These are phyloP conservation scores for Synodontis membranacea DNA, from an alignment of 2,113 vertebrate species.

Conservation along the genomic window DNA sequence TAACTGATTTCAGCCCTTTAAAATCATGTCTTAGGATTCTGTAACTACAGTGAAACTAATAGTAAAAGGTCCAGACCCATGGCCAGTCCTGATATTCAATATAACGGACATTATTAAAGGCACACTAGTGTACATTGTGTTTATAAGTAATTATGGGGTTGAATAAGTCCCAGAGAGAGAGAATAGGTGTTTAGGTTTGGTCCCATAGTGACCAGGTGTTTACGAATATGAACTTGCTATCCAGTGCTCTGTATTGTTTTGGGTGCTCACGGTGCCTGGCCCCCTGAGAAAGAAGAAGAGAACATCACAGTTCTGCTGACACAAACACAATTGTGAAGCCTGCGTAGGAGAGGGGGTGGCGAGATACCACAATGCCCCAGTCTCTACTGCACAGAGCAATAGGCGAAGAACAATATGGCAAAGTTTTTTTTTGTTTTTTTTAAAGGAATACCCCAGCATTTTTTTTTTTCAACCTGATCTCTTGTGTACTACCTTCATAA, in stretches of 20 bases:
- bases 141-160: slow-evolving; percentile 36
- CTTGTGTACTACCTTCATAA: neutral
- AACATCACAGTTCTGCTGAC: slow-evolving; percentile 13
- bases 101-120: neutral
- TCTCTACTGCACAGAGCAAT: neutral
- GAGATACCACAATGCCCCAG: slow-evolving; percentile 26
- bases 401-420: neutral
- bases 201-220: slow-evolving; percentile 45
- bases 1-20: neutral
- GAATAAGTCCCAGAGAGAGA: slow-evolving; percentile 34
- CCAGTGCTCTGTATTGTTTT: slow-evolving; percentile 20
- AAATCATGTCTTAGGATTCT: neutral
- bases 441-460: slow-evolving; percentile 6
- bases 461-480: neutral
- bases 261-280: slow-evolving; percentile 21
- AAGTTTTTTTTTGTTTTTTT: neutral
- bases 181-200: slow-evolving; percentile 11
- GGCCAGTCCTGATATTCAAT: neutral
- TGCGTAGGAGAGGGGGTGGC: slow-evolving; percentile 24
- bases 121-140: neutral
- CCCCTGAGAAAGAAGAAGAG: slow-evolving; percentile 29
- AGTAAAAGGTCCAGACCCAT: neutral
- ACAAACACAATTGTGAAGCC: slow-evolving; percentile 51
- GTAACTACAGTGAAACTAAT: neutral
- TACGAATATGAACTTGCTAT: slow-evolving; percentile 16